Conservation (phyloP, 2,888 invertebrate species). For the Tanaodytes sp. region DNA sequence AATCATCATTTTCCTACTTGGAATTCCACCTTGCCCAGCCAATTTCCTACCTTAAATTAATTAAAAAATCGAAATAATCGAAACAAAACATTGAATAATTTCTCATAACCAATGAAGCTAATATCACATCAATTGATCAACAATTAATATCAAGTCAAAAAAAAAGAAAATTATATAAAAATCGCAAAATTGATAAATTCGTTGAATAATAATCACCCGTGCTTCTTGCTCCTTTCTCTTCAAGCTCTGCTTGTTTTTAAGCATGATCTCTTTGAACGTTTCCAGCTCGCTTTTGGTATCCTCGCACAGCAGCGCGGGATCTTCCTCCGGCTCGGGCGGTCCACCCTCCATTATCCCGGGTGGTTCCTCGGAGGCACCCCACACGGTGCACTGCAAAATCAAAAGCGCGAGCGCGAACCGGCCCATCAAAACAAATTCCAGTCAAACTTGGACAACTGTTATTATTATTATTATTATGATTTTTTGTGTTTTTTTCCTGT, state of each 20-base stretch:
- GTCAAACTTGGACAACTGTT: constrained; percentile 32
- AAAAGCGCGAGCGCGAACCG: constrained; percentile 65
- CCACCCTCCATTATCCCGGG: constrained; percentile 61
- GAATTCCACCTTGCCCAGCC: too few relatives aligned
- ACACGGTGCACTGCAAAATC: constrained; percentile 69
- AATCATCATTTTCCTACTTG: too few relatives aligned
- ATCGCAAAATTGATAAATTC: too few relatives aligned
- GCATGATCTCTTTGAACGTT: constrained; percentile 68
- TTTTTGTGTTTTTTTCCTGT: too few relatives aligned
- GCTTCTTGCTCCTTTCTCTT: constrained; percentile 70
- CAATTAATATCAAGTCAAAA: too few relatives aligned
- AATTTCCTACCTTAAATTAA: too few relatives aligned
- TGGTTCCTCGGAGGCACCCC: constrained; percentile 65
- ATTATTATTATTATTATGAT: too few relatives aligned
- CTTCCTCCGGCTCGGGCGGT: constrained; percentile 56
- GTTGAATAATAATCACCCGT: constrained; percentile 66
- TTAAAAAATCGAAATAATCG: too few relatives aligned
- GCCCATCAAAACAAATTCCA: constrained; percentile 59
- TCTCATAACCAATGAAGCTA: too few relatives aligned
- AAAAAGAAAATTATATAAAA: too few relatives aligned
- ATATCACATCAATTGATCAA: too few relatives aligned
- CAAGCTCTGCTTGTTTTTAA: constrained; percentile 66
- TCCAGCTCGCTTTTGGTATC: constrained; percentile 65
- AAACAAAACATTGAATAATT: too few relatives aligned
- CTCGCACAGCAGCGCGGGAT: constrained; percentile 62